Conservation (phyloP, 1,140 invertebrate species). For the Zaprionus ghesquierei region DNA sequence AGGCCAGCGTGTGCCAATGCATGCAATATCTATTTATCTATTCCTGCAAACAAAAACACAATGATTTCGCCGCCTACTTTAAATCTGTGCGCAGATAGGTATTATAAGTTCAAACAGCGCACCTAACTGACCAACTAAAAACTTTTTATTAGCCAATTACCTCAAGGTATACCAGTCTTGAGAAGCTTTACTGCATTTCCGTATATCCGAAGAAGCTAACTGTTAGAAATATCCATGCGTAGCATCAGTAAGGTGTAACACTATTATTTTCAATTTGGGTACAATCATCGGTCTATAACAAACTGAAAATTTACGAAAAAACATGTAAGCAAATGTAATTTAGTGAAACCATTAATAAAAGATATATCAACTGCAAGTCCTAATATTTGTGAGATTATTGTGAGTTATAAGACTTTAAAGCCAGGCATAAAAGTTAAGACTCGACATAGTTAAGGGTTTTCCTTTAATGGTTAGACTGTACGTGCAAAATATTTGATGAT, state of each 20-base stretch:
- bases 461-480: neutral
- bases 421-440: neutral
- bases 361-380: too few species aligned
- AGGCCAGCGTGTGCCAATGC: constrained; percentile 14
- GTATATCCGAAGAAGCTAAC: too few species aligned
- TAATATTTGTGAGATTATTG: too few species aligned
- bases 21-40: neutral
- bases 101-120: neutral
- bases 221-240: too few species aligned
- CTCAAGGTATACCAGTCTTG: neutral
- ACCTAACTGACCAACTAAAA: neutral
- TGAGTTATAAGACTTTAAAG: too few species aligned
- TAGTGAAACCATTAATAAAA: too few species aligned
- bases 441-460: neutral
- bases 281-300: too few species aligned
- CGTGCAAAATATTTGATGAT: neutral
- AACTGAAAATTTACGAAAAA: too few species aligned
- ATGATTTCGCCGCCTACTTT: neutral
- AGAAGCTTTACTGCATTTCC: too few species aligned
- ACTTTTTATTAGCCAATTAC: neutral
- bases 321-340: too few species aligned
- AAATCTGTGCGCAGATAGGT: neutral
- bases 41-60: neutral
- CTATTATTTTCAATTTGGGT: too few species aligned
- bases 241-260: too few species aligned